Base-by-base conservation (phyloP, 2,888 invertebrate genomes). In the Mycalesis mineus region DNA sequence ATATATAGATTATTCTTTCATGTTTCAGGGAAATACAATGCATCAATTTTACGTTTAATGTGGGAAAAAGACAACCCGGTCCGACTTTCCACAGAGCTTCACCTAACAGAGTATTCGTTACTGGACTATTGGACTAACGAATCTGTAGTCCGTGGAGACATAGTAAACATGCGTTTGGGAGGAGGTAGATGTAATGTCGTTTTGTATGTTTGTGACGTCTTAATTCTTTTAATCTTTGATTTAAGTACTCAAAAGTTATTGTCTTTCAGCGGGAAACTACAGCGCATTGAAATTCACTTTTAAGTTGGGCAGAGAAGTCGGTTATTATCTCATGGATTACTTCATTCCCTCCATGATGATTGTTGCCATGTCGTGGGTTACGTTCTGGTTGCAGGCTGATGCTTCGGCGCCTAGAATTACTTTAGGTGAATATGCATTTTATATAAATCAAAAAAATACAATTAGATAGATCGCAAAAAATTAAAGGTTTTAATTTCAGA, bases 311-410 rank as follows among this genome's bases (percentile, higher is more conserved):
- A 92, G 96, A 45, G 95, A 96, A 85, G 95, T 95, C 65, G 96
- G 96, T 28, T 96, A 94, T 77, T 96, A 96, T 77, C 91, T 96
- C 63, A 94, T 96, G 94, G 96, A 96, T 72, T 96, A 96, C 75
- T 96, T 95, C 68, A 92, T 96, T 63, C 96, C 96, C 2, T 96
- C 96, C 7, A 95, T 96, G 90, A 91, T 96, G 75, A 93, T 96
- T 69, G 96, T 96, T 1, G 94, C 94, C 6, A 95, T 95, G 70
- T 96, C 96, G 0, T 96, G 96, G 96, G 96, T 96, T 9, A 95
- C 96, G 0, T 96, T 96, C 77, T 96, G 96, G 96, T 80, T 96
- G 57, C 96, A 96, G 78, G 95, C 96, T 51, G 96, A 96, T 75
- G 95, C 96, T 37, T 92, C 95, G 11, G 94, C 96, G 1, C 96